Percentiles rank a stretch among this genome's conserved stretches.
phyloP scores from a whole-genome alignment of 2,113 vertebrate genomes.

The Carollia perspicillata region DNA sequence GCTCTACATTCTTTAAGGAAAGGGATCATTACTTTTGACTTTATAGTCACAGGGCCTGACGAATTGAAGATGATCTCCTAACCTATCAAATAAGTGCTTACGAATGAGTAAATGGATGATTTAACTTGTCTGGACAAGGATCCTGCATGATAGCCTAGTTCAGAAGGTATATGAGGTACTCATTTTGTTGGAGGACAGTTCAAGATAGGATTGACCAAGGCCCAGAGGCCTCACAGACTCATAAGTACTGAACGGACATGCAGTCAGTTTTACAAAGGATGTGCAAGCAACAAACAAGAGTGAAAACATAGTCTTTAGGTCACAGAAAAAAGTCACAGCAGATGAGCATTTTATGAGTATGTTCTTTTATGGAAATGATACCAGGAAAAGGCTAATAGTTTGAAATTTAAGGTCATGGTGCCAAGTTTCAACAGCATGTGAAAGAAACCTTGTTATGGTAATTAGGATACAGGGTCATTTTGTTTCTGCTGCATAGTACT shows the following conservation, averaged over 20 bases:
- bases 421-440: not conserved
- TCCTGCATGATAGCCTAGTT: not conserved
- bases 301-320: not conserved
- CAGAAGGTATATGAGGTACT: not conserved
- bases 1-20: not conserved
- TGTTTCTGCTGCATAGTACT: too few relatives aligned
- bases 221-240: not conserved
- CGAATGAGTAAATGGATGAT: not conserved
- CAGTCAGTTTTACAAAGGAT: not conserved
- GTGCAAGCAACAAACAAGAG: not conserved
- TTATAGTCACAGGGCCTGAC: not conserved
- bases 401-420: not conserved
- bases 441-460: not conserved
- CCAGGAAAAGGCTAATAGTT: not conserved
- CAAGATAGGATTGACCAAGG: not conserved
- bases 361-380: not conserved
- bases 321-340: not conserved
- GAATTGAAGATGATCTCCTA: not conserved
- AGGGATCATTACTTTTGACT: not conserved
- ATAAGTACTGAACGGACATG: not conserved
- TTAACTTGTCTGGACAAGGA: not conserved
- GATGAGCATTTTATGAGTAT: not conserved
- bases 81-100: not conserved
- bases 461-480: not conserved
- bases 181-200: not conserved